Percentiles rank a stretch among this genome's conserved stretches.
phyloP scores from a whole-genome alignment of 2,797 vertebrate species.

The Pipistrellus kuhlii region DNA sequence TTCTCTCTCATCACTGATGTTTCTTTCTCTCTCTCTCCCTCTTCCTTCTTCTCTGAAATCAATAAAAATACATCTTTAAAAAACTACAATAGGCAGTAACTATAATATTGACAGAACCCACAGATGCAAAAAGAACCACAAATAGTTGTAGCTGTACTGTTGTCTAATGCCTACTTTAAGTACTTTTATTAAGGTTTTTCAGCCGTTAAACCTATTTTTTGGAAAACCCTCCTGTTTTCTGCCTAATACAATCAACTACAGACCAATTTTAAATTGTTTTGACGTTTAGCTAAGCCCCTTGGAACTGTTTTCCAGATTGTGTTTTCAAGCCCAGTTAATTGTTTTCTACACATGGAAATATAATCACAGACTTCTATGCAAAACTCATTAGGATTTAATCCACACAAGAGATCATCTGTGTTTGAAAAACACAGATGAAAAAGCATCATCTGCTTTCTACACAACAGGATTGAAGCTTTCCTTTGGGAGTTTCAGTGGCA shows the following conservation, averaged over 20 bases:
- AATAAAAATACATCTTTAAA: too few relatives aligned
- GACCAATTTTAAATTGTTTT: slow-evolving; percentile 52
- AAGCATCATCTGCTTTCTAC: slow-evolving; percentile 28
- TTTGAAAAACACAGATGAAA: slow-evolving; percentile 56
- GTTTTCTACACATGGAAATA: slow-evolving; percentile 68
- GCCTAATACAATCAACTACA: slow-evolving; percentile 53
- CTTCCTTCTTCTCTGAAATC: too few relatives aligned
- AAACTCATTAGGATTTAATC: slow-evolving; percentile 74
- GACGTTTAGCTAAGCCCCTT: slow-evolving; percentile 63
- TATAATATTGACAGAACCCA: background rate
- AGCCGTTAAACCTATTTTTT: slow-evolving; percentile 53
- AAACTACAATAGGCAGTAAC: background rate
- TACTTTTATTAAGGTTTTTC: slow-evolving; percentile 48
- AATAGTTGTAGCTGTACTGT: fast-evolving
- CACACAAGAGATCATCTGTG: background rate
- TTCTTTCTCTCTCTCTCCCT: too few relatives aligned
- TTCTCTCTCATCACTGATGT: too few relatives aligned
- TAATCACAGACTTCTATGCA: slow-evolving; percentile 76
- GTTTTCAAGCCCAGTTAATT: slow-evolving; percentile 72
- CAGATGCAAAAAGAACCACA: background rate
- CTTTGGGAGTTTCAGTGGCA: slow-evolving; percentile 40
- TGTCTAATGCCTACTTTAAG: slow-evolving; percentile 50
- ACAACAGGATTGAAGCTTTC: slow-evolving; percentile 12
- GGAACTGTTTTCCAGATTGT: slow-evolving; percentile 76
- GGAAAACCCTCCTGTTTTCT: slow-evolving; percentile 67